These are phyloP conservation scores for Leucophenga maculata DNA, from an alignment of 2,888 invertebrate species.

Conservation along the genomic window DNA sequence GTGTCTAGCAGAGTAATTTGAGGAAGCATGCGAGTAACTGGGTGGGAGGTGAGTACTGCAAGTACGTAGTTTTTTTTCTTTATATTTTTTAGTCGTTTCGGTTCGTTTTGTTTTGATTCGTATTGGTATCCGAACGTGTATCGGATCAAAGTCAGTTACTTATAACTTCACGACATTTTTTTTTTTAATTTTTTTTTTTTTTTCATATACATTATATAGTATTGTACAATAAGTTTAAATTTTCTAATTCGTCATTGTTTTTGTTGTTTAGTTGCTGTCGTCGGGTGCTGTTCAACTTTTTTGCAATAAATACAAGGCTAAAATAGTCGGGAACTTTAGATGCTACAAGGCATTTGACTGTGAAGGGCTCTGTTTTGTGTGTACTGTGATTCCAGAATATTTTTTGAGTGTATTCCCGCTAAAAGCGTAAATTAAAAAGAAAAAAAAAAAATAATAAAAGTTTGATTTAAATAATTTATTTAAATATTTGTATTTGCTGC, in stretches of 20 bases:
- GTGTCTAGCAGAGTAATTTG: slow-evolving; percentile 46
- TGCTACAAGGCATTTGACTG: slow-evolving; percentile 50
- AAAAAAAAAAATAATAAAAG: slow-evolving; percentile 36
- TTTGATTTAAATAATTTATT: not conserved
- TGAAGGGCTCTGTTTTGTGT: slow-evolving; percentile 32
- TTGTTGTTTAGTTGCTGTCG: slow-evolving; percentile 24
- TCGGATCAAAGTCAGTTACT: slow-evolving; percentile 43
- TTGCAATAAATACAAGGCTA: slow-evolving; percentile 58
- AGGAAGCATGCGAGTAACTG: slow-evolving; percentile 7
- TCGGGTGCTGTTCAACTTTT: slow-evolving; percentile 41
- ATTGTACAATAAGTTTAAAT: slow-evolving; percentile 52
- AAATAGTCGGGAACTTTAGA: slow-evolving; percentile 47
- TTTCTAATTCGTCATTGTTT: not conserved
- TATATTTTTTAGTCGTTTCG: no score
- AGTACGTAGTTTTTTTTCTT: no score
- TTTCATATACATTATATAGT: not conserved
- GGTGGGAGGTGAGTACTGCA: no score
- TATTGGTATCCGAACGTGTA: slow-evolving; percentile 51
- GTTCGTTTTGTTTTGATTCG: not conserved
- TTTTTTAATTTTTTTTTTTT: not conserved
- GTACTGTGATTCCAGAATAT: not conserved
- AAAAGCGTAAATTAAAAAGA: not conserved
- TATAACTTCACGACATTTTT: slow-evolving; percentile 45
- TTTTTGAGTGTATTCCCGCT: not conserved
- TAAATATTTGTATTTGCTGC: not conserved